phyloP scores from a whole-genome alignment of 2,113 vertebrate genomes.

The chimpanzee (Pan troglodytes) region NHGRI_mPanTro3-v2.1_pri NC_072411.2:49848501-49849000 shows the following conservation, averaged over 20 bases:
- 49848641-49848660: slow-evolving; percentile 26
- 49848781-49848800: slow-evolving; percentile 1
- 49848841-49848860: slow-evolving; percentile 28
- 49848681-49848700: neutral
- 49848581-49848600: neutral
- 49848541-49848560: neutral
- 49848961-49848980: neutral
- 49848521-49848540: neutral
- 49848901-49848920: neutral
- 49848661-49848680: slow-evolving; percentile 21
- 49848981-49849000: neutral
- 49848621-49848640: neutral
- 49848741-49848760: neutral
- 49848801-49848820: neutral
- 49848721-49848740: neutral
- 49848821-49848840: neutral
- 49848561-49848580: slow-evolving; percentile 1
- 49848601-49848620: slow-evolving; percentile 24
- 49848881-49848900: neutral
- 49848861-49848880: neutral
- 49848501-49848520: neutral
- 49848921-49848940: neutral
- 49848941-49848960: slow-evolving; percentile 29
- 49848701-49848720: neutral
- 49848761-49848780: neutral